These are phyloP conservation scores for Xenopus tropicalis DNA, from an alignment of 2,113 vertebrate species.

Conservation along the genomic window DNA sequence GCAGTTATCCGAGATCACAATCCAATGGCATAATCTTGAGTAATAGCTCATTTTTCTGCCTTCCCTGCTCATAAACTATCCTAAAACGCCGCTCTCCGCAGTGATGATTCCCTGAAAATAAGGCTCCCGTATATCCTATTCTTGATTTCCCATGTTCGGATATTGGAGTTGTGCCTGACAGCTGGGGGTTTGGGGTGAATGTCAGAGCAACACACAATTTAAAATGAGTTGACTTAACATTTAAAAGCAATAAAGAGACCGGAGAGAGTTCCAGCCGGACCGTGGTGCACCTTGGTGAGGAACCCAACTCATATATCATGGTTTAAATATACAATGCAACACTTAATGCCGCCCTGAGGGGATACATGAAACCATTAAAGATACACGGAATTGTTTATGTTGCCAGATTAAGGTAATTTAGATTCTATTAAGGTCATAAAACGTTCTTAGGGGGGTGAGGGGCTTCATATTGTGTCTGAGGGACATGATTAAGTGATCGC, in stretches of 20 bases:
- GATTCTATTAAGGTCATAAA: slow-evolving; percentile 23
- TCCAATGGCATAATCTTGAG: slow-evolving; percentile 14
- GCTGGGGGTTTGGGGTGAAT: no score
- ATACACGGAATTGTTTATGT: neutral
- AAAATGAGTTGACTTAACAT: no score
- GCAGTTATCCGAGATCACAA: neutral
- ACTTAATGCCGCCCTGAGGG: neutral
- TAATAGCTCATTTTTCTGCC: slow-evolving; percentile 10
- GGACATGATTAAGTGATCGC: slow-evolving; percentile 8
- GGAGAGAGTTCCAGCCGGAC: neutral
- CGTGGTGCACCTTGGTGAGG: no score
- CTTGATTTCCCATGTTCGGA: no score
- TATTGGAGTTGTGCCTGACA: no score
- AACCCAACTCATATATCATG: no score
- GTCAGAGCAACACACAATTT: no score
- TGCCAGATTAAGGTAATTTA: slow-evolving; percentile 13
- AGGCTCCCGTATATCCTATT: neutral
- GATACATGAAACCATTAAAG: neutral
- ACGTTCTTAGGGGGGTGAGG: neutral
- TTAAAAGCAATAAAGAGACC: no score
- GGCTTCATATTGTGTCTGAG: neutral
- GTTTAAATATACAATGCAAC: neutral
- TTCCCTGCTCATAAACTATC: neutral
- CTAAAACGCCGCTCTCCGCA: slow-evolving; percentile 1
- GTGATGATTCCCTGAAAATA: neutral